Evolutionary conservation across 2,888 invertebrate genomes (phyloP), one percentile per base, ranked within the genome.

Genomic region (Drosophila colorata): DNA sequence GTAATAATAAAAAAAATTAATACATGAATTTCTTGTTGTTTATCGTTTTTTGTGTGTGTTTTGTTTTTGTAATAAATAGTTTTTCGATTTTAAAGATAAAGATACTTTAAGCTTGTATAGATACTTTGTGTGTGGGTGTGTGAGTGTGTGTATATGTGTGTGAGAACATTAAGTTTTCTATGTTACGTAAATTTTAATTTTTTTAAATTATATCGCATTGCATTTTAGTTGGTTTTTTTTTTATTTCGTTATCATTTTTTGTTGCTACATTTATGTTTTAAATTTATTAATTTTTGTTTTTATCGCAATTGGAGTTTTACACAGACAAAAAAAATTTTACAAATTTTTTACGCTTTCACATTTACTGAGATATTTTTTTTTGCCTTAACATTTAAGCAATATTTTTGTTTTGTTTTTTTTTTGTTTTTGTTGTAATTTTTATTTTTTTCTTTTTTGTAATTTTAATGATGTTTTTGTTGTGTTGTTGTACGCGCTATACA

Each of bases 271-370:
- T 75, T 76, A 69, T 63, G 41, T 69, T 55, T 68, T 71, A 63
- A 52, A 52, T 72, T 74, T 35, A 59, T 44, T 31, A 65, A 49
- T 46, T 44, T 60, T 64, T 75, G 40, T 56, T 65, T 80, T 68
- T 79, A 80, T 79, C 80, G 79, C 80, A 79, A 79, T 79, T 74
- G 78, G 78, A 79, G 76, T 85, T 80, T 87, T 86, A 80, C 85
- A 83, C 83, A 86, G 87, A 87, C 86, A 80, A 84, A 73, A 67
- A 74, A 85, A 86, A 86, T 83, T 86, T 86, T 87, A 81, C 79
- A 87, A 87, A 86, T 86, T 86, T 87, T 85, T 83, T 71, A 83
- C 84, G 88, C 87, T 88, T 88, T 88, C 86, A 86, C 88, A 88
- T 83, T 88, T 86, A 87, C 80, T 84, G 84, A 84, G 87, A 84